Base-by-base conservation (phyloP, 2,113 vertebrate species). In the Salvelinus fontinalis region DNA sequence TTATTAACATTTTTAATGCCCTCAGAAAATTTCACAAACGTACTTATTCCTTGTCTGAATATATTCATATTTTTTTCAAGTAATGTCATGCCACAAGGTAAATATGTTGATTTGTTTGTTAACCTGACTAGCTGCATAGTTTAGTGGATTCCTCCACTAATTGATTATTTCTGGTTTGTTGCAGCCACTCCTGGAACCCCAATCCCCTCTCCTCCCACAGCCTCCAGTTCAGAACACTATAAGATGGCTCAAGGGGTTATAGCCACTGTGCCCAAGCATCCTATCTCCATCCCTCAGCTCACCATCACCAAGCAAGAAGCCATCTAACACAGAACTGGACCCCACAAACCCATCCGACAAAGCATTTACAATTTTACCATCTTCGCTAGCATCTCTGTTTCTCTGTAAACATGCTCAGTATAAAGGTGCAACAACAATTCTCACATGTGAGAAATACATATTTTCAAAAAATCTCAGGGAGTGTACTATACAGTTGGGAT, bases 131-230 rank as follows among this genome's bases (percentile, higher is more conserved):
- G 34, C 49, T 51, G 44, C 68, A 76, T 57, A 59, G 6, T 75
- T 74, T 51, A 4, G 14, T 51, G 16, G 1, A 54, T 54, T 76
- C 39, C 69, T 48, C 22, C 13, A 26, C n/a, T 81, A 54, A 88
- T 72, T 71, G 70, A 24, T 60, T 27, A 11, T 57, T 74, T 85
- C 71, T 87, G 48, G 60, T 90, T 74, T 92, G 66, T 87, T 88
- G 26, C 91, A 99, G 97, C 98, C 87, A 97, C 97, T 91, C 97
- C 98, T 72, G 98, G 98, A 92, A 99, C 96, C 79, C 98, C 98
- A 3, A 97, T 99, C 85, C 97, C 98, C 12, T 99, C 98, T 71
- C 97, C 97, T 0, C 97, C 98, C 0, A 91, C 96, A 1, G 94
- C 96, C 72, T 97, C 97, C n/a, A 94, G 95, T 72, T 94, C 96